Conservation (phyloP, 2,113 vertebrate genomes). For the Hemichromis elongatus region DNA sequence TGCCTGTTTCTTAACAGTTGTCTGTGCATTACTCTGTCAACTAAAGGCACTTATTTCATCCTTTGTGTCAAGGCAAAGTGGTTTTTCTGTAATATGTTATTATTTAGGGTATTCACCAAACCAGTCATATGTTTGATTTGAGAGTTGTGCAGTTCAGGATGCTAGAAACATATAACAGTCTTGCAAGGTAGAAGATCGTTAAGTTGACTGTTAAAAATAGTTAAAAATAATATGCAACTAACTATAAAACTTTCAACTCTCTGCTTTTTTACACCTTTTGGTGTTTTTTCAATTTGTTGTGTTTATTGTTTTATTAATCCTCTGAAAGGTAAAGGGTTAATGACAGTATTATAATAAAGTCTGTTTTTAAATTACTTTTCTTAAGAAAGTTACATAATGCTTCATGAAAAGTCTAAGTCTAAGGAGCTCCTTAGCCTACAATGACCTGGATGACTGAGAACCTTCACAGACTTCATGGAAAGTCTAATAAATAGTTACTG, state of each 20-base stretch:
- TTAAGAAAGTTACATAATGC: not conserved
- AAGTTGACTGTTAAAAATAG: not conserved
- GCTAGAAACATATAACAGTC: not conserved
- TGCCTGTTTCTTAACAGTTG: too few species aligned
- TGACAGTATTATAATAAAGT: too few species aligned
- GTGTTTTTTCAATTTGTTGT: not conserved
- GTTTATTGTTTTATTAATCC: not conserved
- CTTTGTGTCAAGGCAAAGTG: too few species aligned
- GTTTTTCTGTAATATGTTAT: too few species aligned
- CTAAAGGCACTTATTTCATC: too few species aligned
- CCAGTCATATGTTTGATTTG: not conserved
- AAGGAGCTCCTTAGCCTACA: too few species aligned
- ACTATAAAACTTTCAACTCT: not conserved
- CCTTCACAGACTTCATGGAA: too few species aligned
- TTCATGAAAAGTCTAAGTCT: too few species aligned
- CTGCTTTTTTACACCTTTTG: not conserved
- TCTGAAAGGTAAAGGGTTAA: not conserved
- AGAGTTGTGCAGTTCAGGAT: not conserved
- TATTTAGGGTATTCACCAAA: too few species aligned
- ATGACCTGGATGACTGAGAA: too few species aligned
- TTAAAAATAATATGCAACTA: fast-evolving
- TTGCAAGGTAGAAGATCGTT: not conserved
- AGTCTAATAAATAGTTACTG: not conserved
- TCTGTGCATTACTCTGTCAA: too few species aligned
- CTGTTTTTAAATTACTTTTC: not conserved